Conservation (phyloP, 2,797 vertebrate species). For the Linurgus olivaceus region DNA sequence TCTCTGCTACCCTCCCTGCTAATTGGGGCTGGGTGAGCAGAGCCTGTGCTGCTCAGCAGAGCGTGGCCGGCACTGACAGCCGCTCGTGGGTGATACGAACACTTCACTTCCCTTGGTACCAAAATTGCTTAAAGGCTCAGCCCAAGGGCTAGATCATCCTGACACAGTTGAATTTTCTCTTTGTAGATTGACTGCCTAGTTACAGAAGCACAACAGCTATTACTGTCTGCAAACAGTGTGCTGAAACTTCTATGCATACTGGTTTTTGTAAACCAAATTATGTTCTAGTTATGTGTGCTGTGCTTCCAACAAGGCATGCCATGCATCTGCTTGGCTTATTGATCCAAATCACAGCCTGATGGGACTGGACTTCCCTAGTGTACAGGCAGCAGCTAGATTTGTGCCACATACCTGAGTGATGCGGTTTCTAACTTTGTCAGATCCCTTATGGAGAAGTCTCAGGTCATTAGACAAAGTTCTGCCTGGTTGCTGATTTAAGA, state of each 20-base stretch:
- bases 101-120: not conserved
- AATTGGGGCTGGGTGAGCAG: not conserved
- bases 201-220: not conserved
- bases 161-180: not conserved
- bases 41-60: not conserved
- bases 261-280: not conserved
- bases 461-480: not conserved
- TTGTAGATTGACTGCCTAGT: not conserved
- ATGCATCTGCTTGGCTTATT: not conserved
- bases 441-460: not conserved
- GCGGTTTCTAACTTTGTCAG: not conserved
- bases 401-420: not conserved
- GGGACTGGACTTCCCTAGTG: not conserved
- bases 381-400: not conserved
- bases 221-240: not conserved
- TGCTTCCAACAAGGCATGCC: not conserved
- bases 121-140: not conserved
- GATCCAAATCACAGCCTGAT: not conserved
- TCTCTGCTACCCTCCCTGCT: not conserved
- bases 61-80: not conserved
- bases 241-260: not conserved
- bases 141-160: not conserved
- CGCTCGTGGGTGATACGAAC: accelerated
- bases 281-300: not conserved
- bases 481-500: not conserved